Conservation (phyloP, 2,888 invertebrate species). For the Fragum sueziense region DNA sequence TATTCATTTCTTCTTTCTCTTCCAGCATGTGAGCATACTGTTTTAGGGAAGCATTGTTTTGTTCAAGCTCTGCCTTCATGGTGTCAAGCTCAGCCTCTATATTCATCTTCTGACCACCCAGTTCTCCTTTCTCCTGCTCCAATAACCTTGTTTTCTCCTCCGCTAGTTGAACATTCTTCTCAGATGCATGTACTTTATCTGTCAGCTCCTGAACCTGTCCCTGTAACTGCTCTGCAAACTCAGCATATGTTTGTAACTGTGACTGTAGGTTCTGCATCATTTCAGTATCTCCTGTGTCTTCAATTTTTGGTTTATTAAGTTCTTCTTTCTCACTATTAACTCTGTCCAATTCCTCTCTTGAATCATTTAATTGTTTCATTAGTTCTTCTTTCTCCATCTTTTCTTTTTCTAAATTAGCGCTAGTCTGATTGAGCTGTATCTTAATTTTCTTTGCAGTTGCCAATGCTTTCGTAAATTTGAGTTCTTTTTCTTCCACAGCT, state of each 20-base stretch:
- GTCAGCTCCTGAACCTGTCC: slow-evolving; percentile 68
- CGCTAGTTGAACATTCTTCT: slow-evolving; percentile 49
- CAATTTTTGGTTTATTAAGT: neutral
- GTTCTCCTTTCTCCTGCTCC: slow-evolving; percentile 42
- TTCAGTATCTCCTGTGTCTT: neutral
- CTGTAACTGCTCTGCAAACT: slow-evolving; percentile 70
- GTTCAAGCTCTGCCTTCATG: slow-evolving; percentile 28
- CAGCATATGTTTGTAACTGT: slow-evolving; percentile 65
- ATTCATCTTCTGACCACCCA: slow-evolving; percentile 38
- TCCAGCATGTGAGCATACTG: slow-evolving; percentile 37
- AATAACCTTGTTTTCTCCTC: slow-evolving; percentile 48
- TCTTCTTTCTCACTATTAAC: neutral
- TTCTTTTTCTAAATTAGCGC: slow-evolving; percentile 49
- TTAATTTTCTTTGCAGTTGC: slow-evolving; percentile 78
- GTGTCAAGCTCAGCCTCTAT: slow-evolving; percentile 20
- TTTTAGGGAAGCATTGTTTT: slow-evolving; percentile 31
- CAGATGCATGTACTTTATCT: slow-evolving; percentile 52
- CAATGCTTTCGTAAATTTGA: slow-evolving; percentile 73
- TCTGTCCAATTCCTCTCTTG: neutral
- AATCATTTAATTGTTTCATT: slow-evolving; percentile 28
- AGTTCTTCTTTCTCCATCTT: slow-evolving; percentile 36
- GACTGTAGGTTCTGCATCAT: slow-evolving; percentile 59
- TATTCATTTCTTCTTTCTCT: slow-evolving; percentile 59
- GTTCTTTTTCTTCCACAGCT: slow-evolving; percentile 66
- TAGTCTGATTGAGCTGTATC: slow-evolving; percentile 69